Conservation (phyloP, 2,113 vertebrate genomes). For the Sinocyclocheilus maitianheensis region DNA sequence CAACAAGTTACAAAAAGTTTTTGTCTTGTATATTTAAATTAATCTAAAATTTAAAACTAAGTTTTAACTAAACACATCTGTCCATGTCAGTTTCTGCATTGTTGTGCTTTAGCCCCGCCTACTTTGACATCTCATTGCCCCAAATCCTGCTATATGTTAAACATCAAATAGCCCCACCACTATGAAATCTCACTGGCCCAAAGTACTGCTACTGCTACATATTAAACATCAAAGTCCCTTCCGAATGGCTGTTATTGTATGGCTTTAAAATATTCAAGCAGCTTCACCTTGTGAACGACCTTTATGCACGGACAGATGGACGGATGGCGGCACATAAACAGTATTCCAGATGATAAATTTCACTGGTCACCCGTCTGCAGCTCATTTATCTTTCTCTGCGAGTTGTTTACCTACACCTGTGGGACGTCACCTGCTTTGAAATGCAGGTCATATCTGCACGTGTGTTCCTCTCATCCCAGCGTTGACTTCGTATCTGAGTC, state of each 20-base stretch:
- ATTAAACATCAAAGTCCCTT: background rate
- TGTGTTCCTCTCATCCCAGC: background rate
- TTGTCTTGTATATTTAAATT: no score
- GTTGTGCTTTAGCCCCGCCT: background rate
- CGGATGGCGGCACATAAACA: background rate
- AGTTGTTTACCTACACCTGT: constrained; percentile 23
- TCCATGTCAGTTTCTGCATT: background rate
- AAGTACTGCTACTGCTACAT: no score
- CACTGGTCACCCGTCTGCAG: background rate
- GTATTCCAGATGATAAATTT: constrained; percentile 14
- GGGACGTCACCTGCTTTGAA: constrained; percentile 1
- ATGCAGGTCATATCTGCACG: background rate
- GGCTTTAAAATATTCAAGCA: background rate
- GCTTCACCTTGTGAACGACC: background rate
- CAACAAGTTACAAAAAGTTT: no score
- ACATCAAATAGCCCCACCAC: no score
- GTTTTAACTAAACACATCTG: background rate
- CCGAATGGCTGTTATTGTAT: background rate
- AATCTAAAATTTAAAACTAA: background rate
- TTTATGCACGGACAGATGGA: background rate
- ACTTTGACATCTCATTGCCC: background rate
- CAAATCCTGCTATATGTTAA: background rate
- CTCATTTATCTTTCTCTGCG: constrained; percentile 11
- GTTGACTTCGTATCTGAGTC: background rate
- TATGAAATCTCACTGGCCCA: no score